phyloP scores from a whole-genome alignment of 1,140 invertebrate species.

The Hypsibius dujardini region DNA sequence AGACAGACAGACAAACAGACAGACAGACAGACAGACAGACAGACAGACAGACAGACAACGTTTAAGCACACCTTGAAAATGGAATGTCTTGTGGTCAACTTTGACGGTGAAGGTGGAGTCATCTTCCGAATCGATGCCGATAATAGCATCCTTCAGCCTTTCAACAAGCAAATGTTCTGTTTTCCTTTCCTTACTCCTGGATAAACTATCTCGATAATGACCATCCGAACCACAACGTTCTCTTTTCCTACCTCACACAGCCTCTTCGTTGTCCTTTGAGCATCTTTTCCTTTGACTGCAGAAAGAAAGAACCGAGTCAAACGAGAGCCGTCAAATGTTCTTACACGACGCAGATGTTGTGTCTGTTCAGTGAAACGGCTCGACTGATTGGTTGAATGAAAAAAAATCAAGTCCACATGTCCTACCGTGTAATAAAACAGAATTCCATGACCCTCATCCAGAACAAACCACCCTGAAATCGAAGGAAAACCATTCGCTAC shows the following conservation, averaged over 20 bases:
- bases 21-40: too few relatives aligned
- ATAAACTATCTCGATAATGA: too few relatives aligned
- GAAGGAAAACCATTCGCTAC: too few relatives aligned
- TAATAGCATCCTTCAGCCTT: conserved; percentile 55
- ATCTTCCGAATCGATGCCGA: conserved; percentile 97
- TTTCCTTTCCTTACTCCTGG: too few relatives aligned
- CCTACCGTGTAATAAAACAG: conserved; percentile 85
- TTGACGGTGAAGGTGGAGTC: conserved; percentile 98
- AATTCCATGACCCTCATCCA: conserved; percentile 82
- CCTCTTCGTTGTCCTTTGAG: conserved; percentile 80
- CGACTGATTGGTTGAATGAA: too few relatives aligned
- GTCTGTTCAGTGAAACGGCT: too few relatives aligned
- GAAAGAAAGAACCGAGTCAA: conserved; percentile 28
- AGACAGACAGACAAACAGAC: too few relatives aligned
- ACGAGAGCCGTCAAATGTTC: too few relatives aligned
- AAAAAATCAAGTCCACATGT: too few relatives aligned
- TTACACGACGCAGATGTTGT: too few relatives aligned
- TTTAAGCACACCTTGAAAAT: conserved; percentile 55
- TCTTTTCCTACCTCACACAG: conserved; percentile 49
- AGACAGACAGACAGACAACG: too few relatives aligned
- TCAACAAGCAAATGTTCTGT: too few relatives aligned
- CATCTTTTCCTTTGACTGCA: conserved; percentile 96
- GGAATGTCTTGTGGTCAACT: conserved; percentile 94
- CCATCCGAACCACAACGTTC: conserved; percentile 21
- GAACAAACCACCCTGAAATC: conserved; percentile 61